Percentiles rank a stretch among this genome's conserved stretches.
Conservation (phyloP, 2,888 invertebrate genomes). For the Tetragonula carbonaria region DNA sequence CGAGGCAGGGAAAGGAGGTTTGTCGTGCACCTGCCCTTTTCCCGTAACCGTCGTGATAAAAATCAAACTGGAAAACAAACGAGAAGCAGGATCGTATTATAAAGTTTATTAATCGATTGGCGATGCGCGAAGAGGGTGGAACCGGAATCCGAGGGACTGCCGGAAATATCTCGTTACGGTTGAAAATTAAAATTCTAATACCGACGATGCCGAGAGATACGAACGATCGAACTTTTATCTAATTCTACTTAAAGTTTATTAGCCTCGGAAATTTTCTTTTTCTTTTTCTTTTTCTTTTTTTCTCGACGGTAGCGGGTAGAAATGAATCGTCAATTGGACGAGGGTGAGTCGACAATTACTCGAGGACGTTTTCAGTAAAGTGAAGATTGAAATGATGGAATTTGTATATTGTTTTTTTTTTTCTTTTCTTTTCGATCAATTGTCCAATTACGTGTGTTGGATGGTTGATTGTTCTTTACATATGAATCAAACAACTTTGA, state of each 20-base stretch:
- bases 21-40: conserved; percentile 71
- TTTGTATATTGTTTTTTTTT: background rate
- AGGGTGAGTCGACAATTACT: background rate
- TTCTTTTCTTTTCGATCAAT: no score
- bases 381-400: background rate
- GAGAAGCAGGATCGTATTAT: conserved; percentile 78
- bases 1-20: conserved; percentile 4
- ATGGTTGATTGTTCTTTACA: no score
- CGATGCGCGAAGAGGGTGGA: conserved; percentile 65
- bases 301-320: background rate
- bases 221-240: conserved; percentile 25
- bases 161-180: conserved; percentile 55
- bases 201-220: background rate
- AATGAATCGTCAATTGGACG: background rate
- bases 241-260: conserved; percentile 13
- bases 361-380: background rate
- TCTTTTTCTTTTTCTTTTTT: background rate
- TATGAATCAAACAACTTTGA: no score
- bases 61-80: conserved; percentile 80
- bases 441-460: no score
- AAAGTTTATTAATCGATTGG: conserved; percentile 82
- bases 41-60: conserved; percentile 71
- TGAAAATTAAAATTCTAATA: conserved; percentile 48
- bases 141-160: conserved; percentile 38
- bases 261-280: background rate